These are phyloP conservation scores for Drosophila repleta DNA, from an alignment of 1,140 invertebrate species.

Conservation along the genomic window DNA sequence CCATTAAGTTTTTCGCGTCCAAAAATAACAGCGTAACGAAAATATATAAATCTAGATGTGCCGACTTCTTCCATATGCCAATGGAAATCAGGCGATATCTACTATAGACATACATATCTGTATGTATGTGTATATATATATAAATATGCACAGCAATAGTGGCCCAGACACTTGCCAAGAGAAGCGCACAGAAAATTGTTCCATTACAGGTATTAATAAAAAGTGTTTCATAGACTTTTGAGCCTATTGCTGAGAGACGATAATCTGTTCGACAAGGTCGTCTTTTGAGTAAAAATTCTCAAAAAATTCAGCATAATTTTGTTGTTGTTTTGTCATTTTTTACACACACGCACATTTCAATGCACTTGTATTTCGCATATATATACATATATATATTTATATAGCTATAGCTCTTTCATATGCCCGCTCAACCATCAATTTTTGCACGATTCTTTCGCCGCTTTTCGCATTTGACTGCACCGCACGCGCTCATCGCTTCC, in stretches of 20 bases:
- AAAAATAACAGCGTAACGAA: conserved; percentile 65
- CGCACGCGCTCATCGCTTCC: conserved; percentile 78
- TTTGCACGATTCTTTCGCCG: conserved; percentile 62
- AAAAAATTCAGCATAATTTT: not conserved
- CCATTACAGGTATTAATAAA: conserved; percentile 36
- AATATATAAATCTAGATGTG: conserved; percentile 63
- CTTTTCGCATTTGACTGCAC: conserved; percentile 65
- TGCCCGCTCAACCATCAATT: conserved; percentile 62
- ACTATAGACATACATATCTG: conserved; percentile 30
- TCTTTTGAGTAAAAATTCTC: conserved; percentile 17
- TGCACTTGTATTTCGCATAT: conserved; percentile 27
- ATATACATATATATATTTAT: conserved; percentile 35
- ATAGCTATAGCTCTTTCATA: conserved; percentile 27
- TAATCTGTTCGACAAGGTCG: conserved; percentile 34
- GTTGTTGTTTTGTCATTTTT: conserved; percentile 30
- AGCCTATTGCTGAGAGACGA: conserved; percentile 5
- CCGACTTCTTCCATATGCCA: conserved; percentile 56
- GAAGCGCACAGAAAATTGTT: conserved; percentile 20
- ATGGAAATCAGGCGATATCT: conserved; percentile 53
- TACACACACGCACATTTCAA: conserved; percentile 23
- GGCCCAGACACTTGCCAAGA: conserved; percentile 42
- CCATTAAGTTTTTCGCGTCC: conserved; percentile 45
- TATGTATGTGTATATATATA: conserved; percentile 15
- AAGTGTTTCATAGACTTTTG: not conserved
- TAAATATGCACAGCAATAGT: not conserved